A percentile compares a stretch with the other conserved stretches of the same genome.
phyloP scores from a whole-genome alignment of 2,888 invertebrate species.

The Poecilobothrus nobilitatus region DNA sequence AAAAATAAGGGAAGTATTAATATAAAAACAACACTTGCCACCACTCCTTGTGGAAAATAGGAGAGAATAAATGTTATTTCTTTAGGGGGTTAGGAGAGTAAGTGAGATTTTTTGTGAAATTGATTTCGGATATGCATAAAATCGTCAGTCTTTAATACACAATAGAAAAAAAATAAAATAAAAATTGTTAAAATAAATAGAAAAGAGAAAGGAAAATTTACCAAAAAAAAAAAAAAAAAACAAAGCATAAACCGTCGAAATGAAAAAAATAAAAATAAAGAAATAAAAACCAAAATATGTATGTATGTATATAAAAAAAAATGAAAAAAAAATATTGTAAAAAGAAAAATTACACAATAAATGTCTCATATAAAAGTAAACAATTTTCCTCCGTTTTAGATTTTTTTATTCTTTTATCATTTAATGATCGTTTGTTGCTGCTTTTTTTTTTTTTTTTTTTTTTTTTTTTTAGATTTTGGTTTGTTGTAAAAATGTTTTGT shows the following conservation, averaged over 20 bases:
- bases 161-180: neutral
- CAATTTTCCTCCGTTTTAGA: neutral
- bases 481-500: neutral
- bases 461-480: no score
- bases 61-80: no score
- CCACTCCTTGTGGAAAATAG: no score
- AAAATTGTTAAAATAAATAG: neutral
- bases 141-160: neutral
- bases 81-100: neutral
- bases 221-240: neutral
- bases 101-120: neutral
- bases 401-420: no score
- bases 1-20: no score
- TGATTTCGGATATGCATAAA: neutral
- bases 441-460: neutral
- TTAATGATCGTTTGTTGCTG: neutral
- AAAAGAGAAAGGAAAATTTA: neutral
- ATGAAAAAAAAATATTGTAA: neutral
- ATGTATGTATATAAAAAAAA: neutral
- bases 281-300: no score
- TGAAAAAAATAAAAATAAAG: no score
- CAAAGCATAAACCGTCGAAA: no score
- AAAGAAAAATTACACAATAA: neutral
- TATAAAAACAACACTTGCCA: no score
- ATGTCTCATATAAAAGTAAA: conserved; percentile 6